phyloP scores from a whole-genome alignment of 2,113 vertebrate species.

The Atherinomorus stipes region DNA sequence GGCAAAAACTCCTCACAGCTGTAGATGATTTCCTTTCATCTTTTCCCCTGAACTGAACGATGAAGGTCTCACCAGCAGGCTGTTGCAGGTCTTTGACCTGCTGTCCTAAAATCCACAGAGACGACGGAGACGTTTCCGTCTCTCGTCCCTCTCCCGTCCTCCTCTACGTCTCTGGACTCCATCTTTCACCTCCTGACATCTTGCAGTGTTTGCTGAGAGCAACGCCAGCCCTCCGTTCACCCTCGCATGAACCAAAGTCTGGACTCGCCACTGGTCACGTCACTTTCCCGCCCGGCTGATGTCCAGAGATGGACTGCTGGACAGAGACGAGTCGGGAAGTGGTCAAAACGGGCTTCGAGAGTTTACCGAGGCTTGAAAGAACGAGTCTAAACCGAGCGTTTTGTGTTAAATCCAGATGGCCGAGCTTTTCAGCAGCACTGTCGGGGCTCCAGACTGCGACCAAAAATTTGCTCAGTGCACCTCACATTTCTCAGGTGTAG shows the following conservation, averaged over 20 bases:
- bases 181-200: background rate
- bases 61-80: background rate
- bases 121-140: background rate
- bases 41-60: too few relatives aligned
- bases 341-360: background rate
- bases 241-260: conserved; percentile 7
- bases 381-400: conserved; percentile 3
- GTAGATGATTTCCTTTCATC: too few relatives aligned
- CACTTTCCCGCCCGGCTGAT: background rate
- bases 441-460: too few relatives aligned
- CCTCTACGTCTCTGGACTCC: background rate
- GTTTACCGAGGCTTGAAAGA: conserved; percentile 23
- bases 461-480: too few relatives aligned
- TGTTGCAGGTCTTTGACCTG: background rate
- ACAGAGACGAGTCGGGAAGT: background rate
- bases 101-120: background rate
- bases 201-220: background rate
- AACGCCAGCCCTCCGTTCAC: conserved; percentile 9
- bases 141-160: background rate
- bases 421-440: too few relatives aligned
- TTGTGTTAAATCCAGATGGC: too few relatives aligned
- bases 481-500: too few relatives aligned
- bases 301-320: background rate
- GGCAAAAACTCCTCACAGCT: too few relatives aligned
- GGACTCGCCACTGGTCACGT: background rate